Evolutionary conservation across 2,113 vertebrate species (phyloP).

Genomic region (Rhadina sibilatrix): DNA sequence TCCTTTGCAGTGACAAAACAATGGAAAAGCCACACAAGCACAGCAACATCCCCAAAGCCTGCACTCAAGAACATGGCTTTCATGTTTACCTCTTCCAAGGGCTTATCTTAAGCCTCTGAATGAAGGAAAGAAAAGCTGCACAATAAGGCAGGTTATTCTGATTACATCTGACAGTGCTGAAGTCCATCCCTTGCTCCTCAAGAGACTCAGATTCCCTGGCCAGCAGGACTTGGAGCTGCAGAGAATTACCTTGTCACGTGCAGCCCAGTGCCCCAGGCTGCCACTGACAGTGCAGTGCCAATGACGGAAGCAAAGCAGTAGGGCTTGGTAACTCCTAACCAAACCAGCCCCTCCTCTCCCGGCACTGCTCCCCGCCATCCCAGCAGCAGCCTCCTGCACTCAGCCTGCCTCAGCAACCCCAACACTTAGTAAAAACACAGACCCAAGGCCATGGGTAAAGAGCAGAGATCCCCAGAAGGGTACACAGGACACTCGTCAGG

Average conservation of each 20-base stretch:
- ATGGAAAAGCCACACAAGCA: background rate
- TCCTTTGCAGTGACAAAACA: background rate
- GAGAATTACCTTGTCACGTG: constrained; percentile 47
- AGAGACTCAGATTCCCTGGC: constrained; percentile 42
- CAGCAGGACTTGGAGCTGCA: constrained; percentile 23
- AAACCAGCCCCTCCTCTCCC: background rate
- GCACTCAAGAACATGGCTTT: background rate
- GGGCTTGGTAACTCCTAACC: constrained; percentile 70
- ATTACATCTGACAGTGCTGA: constrained; percentile 75
- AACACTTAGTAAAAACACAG: background rate
- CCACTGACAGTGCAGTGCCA: constrained; percentile 43
- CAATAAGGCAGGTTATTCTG: constrained; percentile 44
- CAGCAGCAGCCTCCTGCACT: background rate
- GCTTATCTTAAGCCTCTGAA: background rate
- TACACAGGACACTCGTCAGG: fast-evolving
- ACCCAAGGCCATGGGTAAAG: background rate
- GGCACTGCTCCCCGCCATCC: background rate
- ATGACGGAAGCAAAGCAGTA: constrained; percentile 62
- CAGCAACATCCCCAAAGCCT: background rate
- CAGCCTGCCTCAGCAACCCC: background rate
- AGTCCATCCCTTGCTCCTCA: constrained; percentile 58
- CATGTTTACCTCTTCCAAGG: background rate
- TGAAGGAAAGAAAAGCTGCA: background rate
- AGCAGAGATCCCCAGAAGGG: background rate
- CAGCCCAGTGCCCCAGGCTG: constrained; percentile 53